phyloP scores from a whole-genome alignment of 2,888 invertebrate genomes.

The Cryptophagus acutangulus region DNA sequence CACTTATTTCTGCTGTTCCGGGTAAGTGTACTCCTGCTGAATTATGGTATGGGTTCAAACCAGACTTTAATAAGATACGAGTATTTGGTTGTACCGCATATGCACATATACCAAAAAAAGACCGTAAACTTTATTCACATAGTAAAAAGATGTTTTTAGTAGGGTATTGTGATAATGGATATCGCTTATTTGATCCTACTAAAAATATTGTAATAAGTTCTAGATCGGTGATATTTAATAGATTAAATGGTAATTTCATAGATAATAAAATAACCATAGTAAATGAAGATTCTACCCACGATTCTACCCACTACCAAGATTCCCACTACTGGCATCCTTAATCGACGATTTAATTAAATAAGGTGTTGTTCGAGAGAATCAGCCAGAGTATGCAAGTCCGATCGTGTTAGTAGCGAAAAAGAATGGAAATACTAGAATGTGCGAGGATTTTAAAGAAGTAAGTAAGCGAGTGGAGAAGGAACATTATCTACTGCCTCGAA shows the following conservation, averaged over 20 bases:
- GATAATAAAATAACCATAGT: too few species aligned
- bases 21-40: conserved; percentile 22
- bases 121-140: too few species aligned
- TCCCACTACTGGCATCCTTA: too few species aligned
- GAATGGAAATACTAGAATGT: conserved; percentile 26
- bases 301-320: too few species aligned
- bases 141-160: too few species aligned
- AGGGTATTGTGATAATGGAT: too few species aligned
- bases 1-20: conserved; percentile 14
- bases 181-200: too few species aligned
- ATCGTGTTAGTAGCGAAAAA: conserved; percentile 22
- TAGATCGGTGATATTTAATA: too few species aligned
- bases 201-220: too few species aligned
- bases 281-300: too few species aligned
- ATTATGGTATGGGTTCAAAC: conserved; percentile 24
- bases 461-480: conserved; percentile 35
- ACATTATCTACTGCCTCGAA: conserved; percentile 33
- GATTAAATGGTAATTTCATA: too few species aligned
- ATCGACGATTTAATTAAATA: too few species aligned
- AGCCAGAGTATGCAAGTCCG: conserved; percentile 12
- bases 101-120: conserved; percentile 16
- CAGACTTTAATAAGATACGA: conserved; percentile 25
- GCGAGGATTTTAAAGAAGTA: conserved; percentile 31
- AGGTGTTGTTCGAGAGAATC: not conserved
- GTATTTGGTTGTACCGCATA: conserved; percentile 27